phyloP scores from a whole-genome alignment of 1,140 invertebrate genomes.

The Monomorium pharaonis region DNA sequence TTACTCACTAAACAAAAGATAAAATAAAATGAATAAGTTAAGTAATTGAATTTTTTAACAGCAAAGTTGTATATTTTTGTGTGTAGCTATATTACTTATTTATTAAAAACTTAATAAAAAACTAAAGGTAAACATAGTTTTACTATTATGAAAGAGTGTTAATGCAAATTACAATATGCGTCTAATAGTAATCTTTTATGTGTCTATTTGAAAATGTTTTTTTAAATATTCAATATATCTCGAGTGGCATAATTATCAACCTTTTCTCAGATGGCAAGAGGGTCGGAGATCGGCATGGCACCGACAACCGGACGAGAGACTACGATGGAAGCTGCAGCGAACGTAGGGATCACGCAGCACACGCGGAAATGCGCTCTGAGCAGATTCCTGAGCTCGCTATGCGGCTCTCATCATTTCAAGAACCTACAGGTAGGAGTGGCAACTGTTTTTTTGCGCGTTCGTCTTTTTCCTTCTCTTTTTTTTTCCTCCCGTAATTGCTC shows the following conservation, averaged over 20 bases:
- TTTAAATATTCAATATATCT: neutral
- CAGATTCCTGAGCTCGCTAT: conserved; percentile 82
- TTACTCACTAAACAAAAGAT: too few relatives aligned
- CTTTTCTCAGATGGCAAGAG: conserved; percentile 75
- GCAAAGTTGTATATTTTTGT: too few relatives aligned
- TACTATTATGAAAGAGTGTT: neutral
- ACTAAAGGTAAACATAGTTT: too few relatives aligned
- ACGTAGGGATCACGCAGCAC: conserved; percentile 65
- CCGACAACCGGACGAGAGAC: conserved; percentile 70
- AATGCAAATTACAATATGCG: neutral
- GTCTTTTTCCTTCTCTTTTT: neutral
- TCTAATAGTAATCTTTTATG: neutral
- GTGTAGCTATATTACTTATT: too few relatives aligned
- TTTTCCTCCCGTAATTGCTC: neutral
- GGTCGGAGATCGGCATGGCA: conserved; percentile 75
- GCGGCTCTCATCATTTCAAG: conserved; percentile 89
- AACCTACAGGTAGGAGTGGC: conserved; percentile 87
- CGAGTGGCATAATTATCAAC: neutral
- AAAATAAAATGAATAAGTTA: too few relatives aligned
- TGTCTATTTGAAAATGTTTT: neutral
- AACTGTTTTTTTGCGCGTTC: neutral
- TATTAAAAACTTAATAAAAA: too few relatives aligned
- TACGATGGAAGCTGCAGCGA: conserved; percentile 57
- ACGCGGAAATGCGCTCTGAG: conserved; percentile 78
- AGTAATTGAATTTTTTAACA: too few relatives aligned